Base-by-base conservation (phyloP, 2,888 invertebrate species). In the Hermodice carunculata region DNA sequence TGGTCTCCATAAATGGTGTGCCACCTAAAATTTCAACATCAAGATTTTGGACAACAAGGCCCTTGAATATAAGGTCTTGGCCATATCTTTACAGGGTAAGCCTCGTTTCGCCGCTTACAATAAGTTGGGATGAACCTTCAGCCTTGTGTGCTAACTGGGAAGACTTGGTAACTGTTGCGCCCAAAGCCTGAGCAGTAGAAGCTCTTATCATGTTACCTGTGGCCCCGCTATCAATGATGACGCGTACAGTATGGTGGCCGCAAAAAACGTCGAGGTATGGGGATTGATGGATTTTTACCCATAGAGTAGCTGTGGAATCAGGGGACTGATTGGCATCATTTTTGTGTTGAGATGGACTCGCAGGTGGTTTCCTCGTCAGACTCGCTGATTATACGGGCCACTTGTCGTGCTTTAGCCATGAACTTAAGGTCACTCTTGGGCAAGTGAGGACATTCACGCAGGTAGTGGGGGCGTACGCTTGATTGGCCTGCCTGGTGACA, bases 161-260 rank as follows among this genome's bases (percentile, higher is more conserved):
- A 8, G 14, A 14, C 28, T 22, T 24, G 24, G 57, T 43, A 3
- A 43, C 29, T 29, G n/a, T 24, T 43, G 31, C 3, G 11, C 31
- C 28, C 29, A 44, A 19, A n/a, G 6, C 22, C 22, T 43, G 40
- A 17, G 43, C 57, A 28, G 44, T 40, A 26, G 44, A 22, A 26
- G 51, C 51, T 6, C 29, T 8, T 14, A 51, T 51, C n/a, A n/a
- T n/a, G n/a, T n/a, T n/a, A n/a, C n/a, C n/a, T n/a, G n/a, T n/a
- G n/a, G 64, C 67, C 14, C 68, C 69, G 3, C 62, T 73, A 40
- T 72, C 70, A 3, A 74, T 32, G 3, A 66, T 75, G 3, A 72
- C 17, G 42, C 51, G 54, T 22, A 69, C 46, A 22, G 67, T 43
- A 43, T 59, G 52, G n/a, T 73, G 70, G 4, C 54, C 63, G 48